Conservation (phyloP, 2,113 vertebrate genomes). For the Marcusenius ussheri region DNA sequence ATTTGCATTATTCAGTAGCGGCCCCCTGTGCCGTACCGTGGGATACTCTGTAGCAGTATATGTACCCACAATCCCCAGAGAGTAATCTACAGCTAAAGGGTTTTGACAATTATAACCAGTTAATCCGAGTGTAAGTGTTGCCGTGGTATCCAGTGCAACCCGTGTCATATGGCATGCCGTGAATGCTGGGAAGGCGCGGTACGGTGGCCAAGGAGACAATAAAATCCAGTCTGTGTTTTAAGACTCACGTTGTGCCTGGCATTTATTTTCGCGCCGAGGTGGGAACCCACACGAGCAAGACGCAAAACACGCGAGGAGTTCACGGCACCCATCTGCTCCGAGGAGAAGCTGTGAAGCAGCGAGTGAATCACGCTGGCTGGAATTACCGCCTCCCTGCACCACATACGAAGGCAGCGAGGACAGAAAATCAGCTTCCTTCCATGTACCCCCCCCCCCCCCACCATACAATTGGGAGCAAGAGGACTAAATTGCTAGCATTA, state of each 20-base stretch:
- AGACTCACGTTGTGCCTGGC: constrained; percentile 35
- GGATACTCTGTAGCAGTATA: not conserved
- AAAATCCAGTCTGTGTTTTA: constrained; percentile 57
- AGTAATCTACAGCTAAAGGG: not conserved
- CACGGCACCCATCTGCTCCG: constrained; percentile 48
- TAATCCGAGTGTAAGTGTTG: constrained; percentile 38
- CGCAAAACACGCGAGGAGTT: constrained; percentile 36
- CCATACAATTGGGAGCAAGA: constrained; percentile 27
- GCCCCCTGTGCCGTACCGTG: not conserved
- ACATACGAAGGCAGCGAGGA: constrained; percentile 27
- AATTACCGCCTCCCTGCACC: constrained; percentile 62
- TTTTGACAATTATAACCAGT: not conserved
- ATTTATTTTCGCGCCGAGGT: constrained; percentile 31
- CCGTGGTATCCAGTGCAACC: constrained; percentile 50
- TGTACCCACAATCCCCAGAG: not conserved
- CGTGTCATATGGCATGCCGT: constrained; percentile 49
- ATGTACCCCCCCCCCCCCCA: constrained; percentile 35
- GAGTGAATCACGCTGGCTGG: constrained; percentile 53
- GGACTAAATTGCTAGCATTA: constrained; percentile 55
- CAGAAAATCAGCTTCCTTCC: constrained; percentile 26
- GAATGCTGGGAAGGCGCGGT: constrained; percentile 58
- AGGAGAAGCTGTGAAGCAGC: constrained; percentile 40
- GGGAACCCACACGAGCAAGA: not conserved
- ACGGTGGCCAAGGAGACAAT: constrained; percentile 58
- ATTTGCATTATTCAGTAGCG: not conserved